These are phyloP conservation scores for Sebastes steindachneri DNA, from an alignment of 2,797 vertebrate species.

Conservation along the genomic window DNA sequence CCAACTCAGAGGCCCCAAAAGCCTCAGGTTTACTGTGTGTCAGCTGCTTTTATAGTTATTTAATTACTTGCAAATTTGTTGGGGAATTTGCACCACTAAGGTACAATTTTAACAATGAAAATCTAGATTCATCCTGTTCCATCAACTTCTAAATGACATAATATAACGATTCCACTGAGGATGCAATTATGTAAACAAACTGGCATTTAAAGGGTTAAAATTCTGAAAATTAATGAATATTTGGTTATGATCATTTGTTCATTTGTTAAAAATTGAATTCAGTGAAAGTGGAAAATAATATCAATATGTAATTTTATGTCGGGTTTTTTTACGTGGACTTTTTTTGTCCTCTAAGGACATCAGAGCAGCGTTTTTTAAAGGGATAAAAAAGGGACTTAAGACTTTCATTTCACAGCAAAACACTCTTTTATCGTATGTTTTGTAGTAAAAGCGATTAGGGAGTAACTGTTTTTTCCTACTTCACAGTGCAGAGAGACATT, in stretches of 20 bases:
- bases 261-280: not conserved
- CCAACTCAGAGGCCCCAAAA: not conserved
- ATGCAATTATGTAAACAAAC: not conserved
- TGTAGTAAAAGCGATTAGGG: not conserved
- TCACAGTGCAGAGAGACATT: not conserved
- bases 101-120: not conserved
- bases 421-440: not conserved
- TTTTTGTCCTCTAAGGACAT: not conserved
- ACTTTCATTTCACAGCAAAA: not conserved
- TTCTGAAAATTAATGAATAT: not conserved
- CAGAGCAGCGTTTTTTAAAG: not conserved
- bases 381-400: not conserved
- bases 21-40: not conserved
- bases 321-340: not conserved
- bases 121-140: not conserved
- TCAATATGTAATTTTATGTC: not conserved
- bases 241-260: not conserved
- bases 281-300: not conserved
- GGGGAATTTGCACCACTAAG: not conserved
- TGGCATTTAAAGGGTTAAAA: not conserved
- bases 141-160: not conserved
- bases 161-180: not conserved
- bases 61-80: not conserved
- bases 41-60: not conserved
- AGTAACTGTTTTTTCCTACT: not conserved